phyloP scores from a whole-genome alignment of 2,113 vertebrate species.

The Nesoenas mayeri region DNA sequence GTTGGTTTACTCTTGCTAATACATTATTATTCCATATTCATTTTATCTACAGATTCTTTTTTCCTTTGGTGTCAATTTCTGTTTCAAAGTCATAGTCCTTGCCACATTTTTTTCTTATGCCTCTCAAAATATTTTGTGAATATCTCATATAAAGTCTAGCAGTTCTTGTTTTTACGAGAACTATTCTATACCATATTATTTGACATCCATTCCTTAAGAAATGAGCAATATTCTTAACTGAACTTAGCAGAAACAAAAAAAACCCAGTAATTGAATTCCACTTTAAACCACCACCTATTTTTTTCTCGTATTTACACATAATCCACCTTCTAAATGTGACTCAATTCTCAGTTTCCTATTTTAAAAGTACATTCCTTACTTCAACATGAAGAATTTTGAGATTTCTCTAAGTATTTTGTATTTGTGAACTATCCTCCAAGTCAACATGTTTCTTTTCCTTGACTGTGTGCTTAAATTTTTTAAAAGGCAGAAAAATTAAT shows the following conservation, averaged over 20 bases:
- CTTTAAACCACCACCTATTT: background rate
- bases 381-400: background rate
- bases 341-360: background rate
- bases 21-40: background rate
- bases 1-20: background rate
- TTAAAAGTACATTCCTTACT: background rate
- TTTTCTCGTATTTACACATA: background rate
- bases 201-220: background rate
- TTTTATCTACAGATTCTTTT: background rate
- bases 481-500: background rate
- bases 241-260: background rate
- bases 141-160: background rate
- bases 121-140: background rate
- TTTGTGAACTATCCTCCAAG: background rate
- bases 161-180: background rate
- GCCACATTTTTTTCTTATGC: background rate
- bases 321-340: background rate
- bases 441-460: background rate
- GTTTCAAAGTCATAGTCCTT: background rate
- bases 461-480: background rate
- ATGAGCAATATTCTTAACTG: background rate
- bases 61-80: background rate
- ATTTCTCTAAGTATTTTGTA: background rate
- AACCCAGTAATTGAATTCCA: accelerated
- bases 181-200: background rate